Conservation (phyloP, 2,888 invertebrate genomes). For the Zhuqinia jingwanae region DNA sequence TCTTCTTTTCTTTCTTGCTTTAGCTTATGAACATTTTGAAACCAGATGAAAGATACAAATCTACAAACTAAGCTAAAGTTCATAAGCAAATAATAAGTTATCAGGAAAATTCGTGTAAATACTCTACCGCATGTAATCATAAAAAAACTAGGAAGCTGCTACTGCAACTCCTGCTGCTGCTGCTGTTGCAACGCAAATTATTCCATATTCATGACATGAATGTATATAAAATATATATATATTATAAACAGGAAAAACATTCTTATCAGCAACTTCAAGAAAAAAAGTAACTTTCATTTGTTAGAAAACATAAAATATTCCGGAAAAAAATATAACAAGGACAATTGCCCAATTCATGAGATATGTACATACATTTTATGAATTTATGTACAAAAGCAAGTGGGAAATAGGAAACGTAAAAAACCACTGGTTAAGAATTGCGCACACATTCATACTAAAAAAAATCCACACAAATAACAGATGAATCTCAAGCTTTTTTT, state of each 20-base stretch:
- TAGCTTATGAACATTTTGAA: too few relatives aligned
- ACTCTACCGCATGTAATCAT: too few relatives aligned
- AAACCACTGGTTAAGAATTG: conserved; percentile 31
- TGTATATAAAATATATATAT: neutral
- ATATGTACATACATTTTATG: too few relatives aligned
- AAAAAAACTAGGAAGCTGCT: neutral
- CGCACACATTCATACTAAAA: conserved; percentile 11
- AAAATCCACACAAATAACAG: conserved; percentile 2
- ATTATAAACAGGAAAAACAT: neutral
- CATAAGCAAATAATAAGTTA: conserved; percentile 44
- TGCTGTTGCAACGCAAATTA: too few relatives aligned
- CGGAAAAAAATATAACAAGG: conserved; percentile 31
- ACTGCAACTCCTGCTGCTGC: too few relatives aligned
- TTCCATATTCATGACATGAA: too few relatives aligned
- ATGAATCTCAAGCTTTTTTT: neutral
- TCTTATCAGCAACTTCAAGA: conserved; percentile 28
- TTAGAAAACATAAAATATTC: conserved; percentile 16
- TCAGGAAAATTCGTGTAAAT: too few relatives aligned
- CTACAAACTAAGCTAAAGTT: conserved; percentile 2
- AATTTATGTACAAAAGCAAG: too few relatives aligned
- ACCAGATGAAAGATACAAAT: conserved; percentile 25
- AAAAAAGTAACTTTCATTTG: neutral
- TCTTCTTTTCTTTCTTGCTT: too few relatives aligned
- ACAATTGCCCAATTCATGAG: conserved; percentile 61
- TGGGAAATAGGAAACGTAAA: neutral